These are phyloP conservation scores for Acrobasis suavella DNA, from an alignment of 2,888 invertebrate genomes.

Conservation along the genomic window DNA sequence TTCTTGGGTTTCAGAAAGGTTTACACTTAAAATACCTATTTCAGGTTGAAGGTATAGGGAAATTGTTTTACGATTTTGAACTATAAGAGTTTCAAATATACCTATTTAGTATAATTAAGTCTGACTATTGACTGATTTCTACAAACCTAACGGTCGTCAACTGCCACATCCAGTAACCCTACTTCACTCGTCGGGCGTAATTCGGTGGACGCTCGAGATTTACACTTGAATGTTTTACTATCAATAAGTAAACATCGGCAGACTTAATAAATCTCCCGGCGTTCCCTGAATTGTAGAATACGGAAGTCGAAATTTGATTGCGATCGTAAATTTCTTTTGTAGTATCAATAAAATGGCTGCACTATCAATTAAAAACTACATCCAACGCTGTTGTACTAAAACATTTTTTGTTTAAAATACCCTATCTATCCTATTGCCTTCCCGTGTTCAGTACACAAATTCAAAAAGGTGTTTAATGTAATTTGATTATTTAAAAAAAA, in stretches of 20 bases:
- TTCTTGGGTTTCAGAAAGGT: too few relatives aligned
- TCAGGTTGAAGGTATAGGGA: too few relatives aligned
- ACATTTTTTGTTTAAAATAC: too few relatives aligned
- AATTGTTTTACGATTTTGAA: neutral
- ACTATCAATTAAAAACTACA: neutral
- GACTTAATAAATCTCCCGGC: slow-evolving; percentile 28
- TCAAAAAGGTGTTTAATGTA: too few relatives aligned
- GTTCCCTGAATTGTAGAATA: slow-evolving; percentile 4
- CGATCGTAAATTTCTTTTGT: slow-evolving; percentile 17
- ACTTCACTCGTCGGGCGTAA: slow-evolving; percentile 8
- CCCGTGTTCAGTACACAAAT: too few relatives aligned
- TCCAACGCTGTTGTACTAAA: too few relatives aligned
- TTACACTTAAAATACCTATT: too few relatives aligned
- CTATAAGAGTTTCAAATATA: too few relatives aligned
- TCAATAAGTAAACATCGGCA: slow-evolving; percentile 22
- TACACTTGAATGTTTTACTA: slow-evolving; percentile 25
- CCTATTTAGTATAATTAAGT: too few relatives aligned
- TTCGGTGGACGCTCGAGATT: slow-evolving; percentile 20
- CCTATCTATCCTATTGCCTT: too few relatives aligned
- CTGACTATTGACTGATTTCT: too few relatives aligned
- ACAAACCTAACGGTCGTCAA: neutral
- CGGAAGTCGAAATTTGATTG: slow-evolving; percentile 18
- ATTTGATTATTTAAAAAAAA: too few relatives aligned
- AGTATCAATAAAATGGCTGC: neutral
- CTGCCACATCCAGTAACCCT: slow-evolving; percentile 1